Evolutionary conservation across 2,113 vertebrate genomes (phyloP), one percentile per base, ranked within the genome.

Genomic region (Notiomystis cincta): DNA sequence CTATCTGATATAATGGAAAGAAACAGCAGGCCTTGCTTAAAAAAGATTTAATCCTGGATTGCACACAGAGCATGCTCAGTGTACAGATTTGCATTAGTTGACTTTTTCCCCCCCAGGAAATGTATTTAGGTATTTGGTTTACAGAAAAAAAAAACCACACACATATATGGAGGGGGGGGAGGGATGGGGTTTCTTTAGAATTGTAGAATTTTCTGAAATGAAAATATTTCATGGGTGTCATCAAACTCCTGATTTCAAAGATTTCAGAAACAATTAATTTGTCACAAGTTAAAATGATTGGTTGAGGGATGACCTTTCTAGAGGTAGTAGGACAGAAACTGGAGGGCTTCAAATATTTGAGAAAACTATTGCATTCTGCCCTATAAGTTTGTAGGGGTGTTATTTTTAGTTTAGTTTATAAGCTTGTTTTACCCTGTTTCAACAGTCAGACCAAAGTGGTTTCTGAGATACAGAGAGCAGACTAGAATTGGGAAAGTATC

Each of bases 21-120:
- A 92, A 94, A 56, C 87, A 95, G 72, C 80, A 89, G 89, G 69
- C 91, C 89, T 95, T 95, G 64, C 86, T 95, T 95, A 22, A 95
- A 91, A 83, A 92, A 95, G 86, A 51, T 73, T 66, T 88, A 91
- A 89, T 95, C 83, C 86, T 84, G 80, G 64, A 75, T 87, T 95
- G 89, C 44, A 19, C 40, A 70, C 11, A 33, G 64, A 87, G 77
- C 87, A 67, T 75, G 60, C 66, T 89, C 56, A 66, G 28, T 37
- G 14, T 47, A 60, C 71, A 66, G 64, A 78, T 71, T 67, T 72
- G 28, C 50, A 30, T 71, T 56, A 50, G 58, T 62, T 85, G 62
- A 57, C 16, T 38, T 47, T 42, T 62, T 45, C 21, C 8, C 0
- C 18, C 14, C 13, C 28, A 78, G 47, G 22, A 78, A 86, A 76